Percentiles rank a stretch among this genome's conserved stretches.
These are phyloP conservation scores for Anisognathus igniventris DNA, from an alignment of 2,797 vertebrate genomes.

Conservation along the genomic window DNA sequence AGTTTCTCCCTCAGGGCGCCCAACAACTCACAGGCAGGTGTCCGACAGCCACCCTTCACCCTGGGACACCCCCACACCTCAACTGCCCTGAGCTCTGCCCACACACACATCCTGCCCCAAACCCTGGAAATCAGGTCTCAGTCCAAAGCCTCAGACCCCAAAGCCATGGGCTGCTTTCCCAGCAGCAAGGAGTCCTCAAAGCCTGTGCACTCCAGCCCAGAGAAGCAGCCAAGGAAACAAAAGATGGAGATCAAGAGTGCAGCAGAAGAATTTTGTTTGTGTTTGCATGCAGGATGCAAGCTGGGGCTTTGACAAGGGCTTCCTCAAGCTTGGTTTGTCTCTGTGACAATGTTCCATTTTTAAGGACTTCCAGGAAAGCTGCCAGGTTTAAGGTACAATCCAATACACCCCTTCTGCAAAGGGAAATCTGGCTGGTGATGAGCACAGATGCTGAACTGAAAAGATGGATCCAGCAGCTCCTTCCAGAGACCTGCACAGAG, in stretches of 20 bases:
- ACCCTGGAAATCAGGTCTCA: not conserved
- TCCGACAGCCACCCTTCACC: not conserved
- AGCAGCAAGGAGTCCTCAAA: not conserved
- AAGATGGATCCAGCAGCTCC: not conserved
- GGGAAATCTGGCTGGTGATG: not conserved
- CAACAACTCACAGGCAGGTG: rapidly evolving
- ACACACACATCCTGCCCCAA: rapidly evolving
- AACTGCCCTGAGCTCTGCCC: not conserved
- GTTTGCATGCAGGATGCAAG: slow-evolving; percentile 6
- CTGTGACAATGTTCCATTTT: not conserved
- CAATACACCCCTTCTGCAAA: not conserved
- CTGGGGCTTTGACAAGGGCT: not conserved
- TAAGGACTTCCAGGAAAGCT: not conserved
- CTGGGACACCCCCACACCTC: not conserved
- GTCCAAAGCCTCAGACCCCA: not conserved
- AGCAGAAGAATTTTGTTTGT: not conserved
- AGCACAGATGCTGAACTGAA: not conserved
- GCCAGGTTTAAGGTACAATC: not conserved
- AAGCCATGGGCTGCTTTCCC: not conserved
- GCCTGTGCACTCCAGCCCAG: rapidly evolving
- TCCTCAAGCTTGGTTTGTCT: not conserved
- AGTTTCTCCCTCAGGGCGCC: not conserved
- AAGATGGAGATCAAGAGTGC: not conserved
- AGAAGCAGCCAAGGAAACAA: not conserved
- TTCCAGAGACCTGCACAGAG: not conserved